A percentile compares a stretch with the other conserved stretches of the same genome.
These are phyloP conservation scores for Apostichopus leukothele DNA, from an alignment of 53 echinoderm and acorn worm species.

Conservation along the genomic window DNA sequence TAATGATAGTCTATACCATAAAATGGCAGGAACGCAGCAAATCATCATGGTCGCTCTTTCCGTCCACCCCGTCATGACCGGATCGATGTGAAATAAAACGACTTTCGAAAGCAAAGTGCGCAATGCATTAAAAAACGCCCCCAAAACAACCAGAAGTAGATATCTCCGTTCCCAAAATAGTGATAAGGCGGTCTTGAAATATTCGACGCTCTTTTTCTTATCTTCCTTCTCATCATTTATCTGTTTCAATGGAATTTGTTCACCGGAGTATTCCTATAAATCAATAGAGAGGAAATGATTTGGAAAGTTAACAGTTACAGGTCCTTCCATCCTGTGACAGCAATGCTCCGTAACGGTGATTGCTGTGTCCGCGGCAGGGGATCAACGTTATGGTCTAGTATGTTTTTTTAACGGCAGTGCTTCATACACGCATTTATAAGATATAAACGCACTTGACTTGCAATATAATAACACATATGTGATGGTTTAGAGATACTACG, in stretches of 20 bases:
- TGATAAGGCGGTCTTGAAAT: neutral
- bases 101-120: slow-evolving; percentile 8
- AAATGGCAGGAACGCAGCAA: slow-evolving; percentile 6
- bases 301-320: no score
- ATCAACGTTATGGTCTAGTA: no score
- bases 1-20: neutral
- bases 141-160: neutral
- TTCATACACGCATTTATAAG: no score
- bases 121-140: neutral
- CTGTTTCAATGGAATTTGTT: neutral
- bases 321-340: no score
- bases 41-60: slow-evolving; percentile 6
- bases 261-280: neutral
- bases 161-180: slow-evolving; percentile 4
- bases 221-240: neutral
- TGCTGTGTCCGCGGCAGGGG: no score
- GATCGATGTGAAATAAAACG: neutral
- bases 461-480: no score
- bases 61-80: neutral
- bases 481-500: no score
- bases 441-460: no score
- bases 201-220: neutral
- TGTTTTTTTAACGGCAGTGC: no score
- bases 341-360: no score
- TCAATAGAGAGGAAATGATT: no score